Base-by-base conservation (phyloP, 2,797 vertebrate species). In the Clangula hyemalis region DNA sequence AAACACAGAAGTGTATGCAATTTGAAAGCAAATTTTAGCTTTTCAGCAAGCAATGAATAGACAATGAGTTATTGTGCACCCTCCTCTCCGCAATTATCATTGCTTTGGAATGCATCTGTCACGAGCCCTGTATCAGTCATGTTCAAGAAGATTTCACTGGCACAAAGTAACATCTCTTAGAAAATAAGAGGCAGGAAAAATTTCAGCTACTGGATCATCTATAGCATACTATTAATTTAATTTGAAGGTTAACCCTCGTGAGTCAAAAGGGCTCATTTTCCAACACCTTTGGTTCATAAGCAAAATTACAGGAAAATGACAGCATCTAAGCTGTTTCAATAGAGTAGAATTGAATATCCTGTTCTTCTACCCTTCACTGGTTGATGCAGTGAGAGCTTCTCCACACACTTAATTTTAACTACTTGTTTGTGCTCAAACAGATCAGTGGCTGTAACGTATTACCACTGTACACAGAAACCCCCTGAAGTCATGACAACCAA, bases 181-280 rank as follows among this genome's bases (percentile, higher is more conserved):
- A 56, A 83, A 85, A 38, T 5, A 57, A 36, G 32, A 10, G 4
- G n/a, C 43, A 25, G 21, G 16, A 58, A 83, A 74, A 32, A 57
- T 10, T 9, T 49, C 11, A 1, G 28, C 18, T 49, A 0, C 72
- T 76, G 47, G 30, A 36, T 16, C 7, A 2, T 5, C 25, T 5
- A 6, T 1, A 16, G 24, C 1, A 20, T 7, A 3, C 14, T 21
- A 1, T 0, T 12, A 45, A 36, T 6, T 53, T n/a, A 4, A 74
- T 70, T 72, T 39, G 64, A 71, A 54, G 60, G 49, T 58, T 34
- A 17, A 11, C 27, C 30, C 36, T 71, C 25, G 0, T 7, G 27
- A 68, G n/a, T 34, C 19, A 61, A 39, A 28, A 24, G 45, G 34
- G 19, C 51, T n/a, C 51, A 7, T 36, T 64, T 39, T 70, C 70